A percentile compares a stretch with the other conserved stretches of the same genome.
phyloP scores from a whole-genome alignment of 2,113 vertebrate species.

The Sisor rabdophorus region DNA sequence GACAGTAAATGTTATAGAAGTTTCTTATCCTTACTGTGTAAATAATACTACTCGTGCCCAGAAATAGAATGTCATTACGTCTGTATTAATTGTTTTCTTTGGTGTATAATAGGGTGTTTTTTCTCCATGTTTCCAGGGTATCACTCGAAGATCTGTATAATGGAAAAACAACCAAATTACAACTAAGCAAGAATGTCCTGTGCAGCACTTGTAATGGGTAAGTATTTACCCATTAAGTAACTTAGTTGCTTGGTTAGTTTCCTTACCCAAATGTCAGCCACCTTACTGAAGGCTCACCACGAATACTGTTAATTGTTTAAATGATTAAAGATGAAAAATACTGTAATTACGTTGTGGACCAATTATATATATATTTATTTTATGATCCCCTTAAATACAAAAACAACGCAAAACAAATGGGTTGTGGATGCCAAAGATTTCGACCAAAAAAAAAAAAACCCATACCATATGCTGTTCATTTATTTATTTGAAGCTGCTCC shows the following conservation, averaged over 20 bases:
- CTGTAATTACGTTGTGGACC: too few species aligned
- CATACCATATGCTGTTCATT: background rate
- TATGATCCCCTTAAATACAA: too few species aligned
- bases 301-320: background rate
- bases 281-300: background rate
- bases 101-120: background rate
- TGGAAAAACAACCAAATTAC: slow-evolving; percentile 98
- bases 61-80: background rate
- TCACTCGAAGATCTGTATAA: slow-evolving; percentile 98
- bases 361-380: too few species aligned
- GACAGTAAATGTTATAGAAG: too few species aligned
- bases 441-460: background rate
- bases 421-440: too few species aligned
- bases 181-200: slow-evolving; percentile 98
- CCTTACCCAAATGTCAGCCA: background rate
- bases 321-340: background rate
- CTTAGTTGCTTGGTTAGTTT: background rate
- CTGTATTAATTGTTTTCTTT: background rate
- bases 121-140: slow-evolving; percentile 70
- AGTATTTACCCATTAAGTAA: slow-evolving; percentile 60
- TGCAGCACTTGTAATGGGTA: slow-evolving; percentile 94
- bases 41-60: too few species aligned
- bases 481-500: background rate
- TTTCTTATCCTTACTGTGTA: too few species aligned
- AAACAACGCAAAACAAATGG: too few species aligned